Base-by-base conservation (phyloP, 2,888 invertebrate species). In the Heliconius sara region DNA sequence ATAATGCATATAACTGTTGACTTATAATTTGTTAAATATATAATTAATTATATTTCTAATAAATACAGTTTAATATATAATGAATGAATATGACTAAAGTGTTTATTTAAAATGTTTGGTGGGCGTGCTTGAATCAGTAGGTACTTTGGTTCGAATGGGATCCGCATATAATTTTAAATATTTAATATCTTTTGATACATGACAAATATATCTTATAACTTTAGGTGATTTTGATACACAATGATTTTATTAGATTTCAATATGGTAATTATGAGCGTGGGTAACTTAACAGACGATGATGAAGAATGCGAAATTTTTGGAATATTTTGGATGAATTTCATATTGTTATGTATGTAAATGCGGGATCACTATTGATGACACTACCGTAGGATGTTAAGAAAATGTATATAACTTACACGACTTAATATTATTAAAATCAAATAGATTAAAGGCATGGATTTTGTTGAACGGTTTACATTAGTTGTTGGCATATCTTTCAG, bases 1-100 rank as follows among this genome's bases (percentile, higher is more conserved):
- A 89, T 92, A 90, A 90, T 88, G 91, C 91, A 90, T 88, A 91
- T 91, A 87, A 92, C 92, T 90, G 92, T 93, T 93, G 90, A 91
- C 85, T 86, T 90, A 92, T 91, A 89, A 93, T 93, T 93, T 92
- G 91, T 93, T 90, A 88, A 86, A 86, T 86, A 87, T 92, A 91
- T 92, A 90, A 91, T 57, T 73, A 73, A 73, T 88, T 87, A 89
- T 90, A 91, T 90, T 88, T 89, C 86, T 90, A 90, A 91, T 90
- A 86, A 83, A 83, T 81, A 81, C 81, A 82, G 81, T 84, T 85
- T 85, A 85, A 84, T 84, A 80, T 84, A 78, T 81, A 81, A 82
- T 78, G 83, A 83, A 76, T 80, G 81, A 80, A 77, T 83, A 84
- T 25, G 47, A 82, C 79, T 83, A 84, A 85, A 84, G 60, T 77